Conservation (phyloP, 2,797 vertebrate species). For the Naso thynnoides region DNA sequence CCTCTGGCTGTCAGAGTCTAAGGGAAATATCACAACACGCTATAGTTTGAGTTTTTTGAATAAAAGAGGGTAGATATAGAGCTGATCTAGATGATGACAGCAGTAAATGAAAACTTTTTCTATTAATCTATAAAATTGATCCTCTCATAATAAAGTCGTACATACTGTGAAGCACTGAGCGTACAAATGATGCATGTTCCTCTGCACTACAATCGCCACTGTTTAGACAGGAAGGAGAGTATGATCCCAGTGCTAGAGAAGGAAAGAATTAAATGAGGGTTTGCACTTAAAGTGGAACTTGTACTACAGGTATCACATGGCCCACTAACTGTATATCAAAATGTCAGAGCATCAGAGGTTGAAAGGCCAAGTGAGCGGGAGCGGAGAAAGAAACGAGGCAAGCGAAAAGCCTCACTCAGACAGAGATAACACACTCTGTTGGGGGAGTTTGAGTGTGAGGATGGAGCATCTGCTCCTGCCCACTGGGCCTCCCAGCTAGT, state of each 20-base stretch:
- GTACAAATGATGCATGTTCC: background rate
- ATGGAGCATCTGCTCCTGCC: constrained; percentile 79
- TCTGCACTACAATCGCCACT: background rate
- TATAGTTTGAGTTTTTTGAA: constrained; percentile 6
- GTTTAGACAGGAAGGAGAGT: constrained; percentile 8
- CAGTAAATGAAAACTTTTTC: background rate
- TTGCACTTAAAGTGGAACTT: background rate
- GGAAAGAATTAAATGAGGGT: background rate
- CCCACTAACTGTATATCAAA: constrained; percentile 2
- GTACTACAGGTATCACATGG: background rate
- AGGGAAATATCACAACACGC: constrained; percentile 6
- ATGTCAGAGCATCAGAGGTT: constrained; percentile 24
- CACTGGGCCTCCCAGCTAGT: constrained; percentile 68
- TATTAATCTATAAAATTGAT: background rate
- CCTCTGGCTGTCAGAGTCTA: constrained; percentile 42
- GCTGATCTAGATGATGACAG: background rate
- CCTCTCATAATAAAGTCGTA: background rate
- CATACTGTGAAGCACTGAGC: background rate
- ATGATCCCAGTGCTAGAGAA: background rate
- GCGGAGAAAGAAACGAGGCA: constrained; percentile 33
- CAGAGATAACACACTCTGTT: constrained; percentile 59
- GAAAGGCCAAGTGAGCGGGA: constrained; percentile 29
- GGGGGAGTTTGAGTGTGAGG: constrained; percentile 70
- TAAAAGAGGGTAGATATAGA: no score
- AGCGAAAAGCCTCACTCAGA: constrained; percentile 48